Evolutionary conservation across 2,113 vertebrate genomes (phyloP).

Genomic region (Uria lomvia): DNA sequence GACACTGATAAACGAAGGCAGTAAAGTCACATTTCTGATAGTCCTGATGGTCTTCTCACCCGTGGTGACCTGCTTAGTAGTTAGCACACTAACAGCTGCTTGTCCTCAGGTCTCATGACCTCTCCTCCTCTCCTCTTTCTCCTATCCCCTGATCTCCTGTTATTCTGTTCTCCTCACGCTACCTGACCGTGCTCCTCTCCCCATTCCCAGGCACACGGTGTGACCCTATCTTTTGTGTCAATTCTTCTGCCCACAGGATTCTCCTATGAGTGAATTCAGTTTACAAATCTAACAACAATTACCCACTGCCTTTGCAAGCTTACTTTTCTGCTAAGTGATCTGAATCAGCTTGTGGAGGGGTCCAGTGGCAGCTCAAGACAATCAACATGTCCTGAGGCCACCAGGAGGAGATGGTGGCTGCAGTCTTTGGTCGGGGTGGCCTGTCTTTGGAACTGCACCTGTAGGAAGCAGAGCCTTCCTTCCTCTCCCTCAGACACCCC

Average conservation of each 20-base stretch:
- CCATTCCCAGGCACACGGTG: rapidly evolving
- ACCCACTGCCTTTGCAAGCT: neutral
- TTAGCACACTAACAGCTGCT: neutral
- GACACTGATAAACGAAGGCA: neutral
- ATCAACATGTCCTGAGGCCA: neutral
- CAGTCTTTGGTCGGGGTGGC: neutral
- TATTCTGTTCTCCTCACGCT: rapidly evolving
- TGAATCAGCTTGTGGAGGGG: neutral
- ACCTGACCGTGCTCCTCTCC: neutral
- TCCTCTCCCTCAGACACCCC: neutral
- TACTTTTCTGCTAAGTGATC: neutral
- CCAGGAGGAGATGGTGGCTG: rapidly evolving
- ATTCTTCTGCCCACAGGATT: neutral
- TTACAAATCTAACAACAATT: neutral
- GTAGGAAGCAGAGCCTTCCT: neutral
- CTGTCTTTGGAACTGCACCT: neutral
- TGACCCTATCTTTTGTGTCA: neutral
- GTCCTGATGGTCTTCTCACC: neutral
- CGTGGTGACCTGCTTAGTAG: neutral
- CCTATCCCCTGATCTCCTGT: neutral
- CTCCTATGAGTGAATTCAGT: neutral
- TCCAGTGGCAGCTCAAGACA: neutral
- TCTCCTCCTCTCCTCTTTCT: neutral
- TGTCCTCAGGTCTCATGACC: neutral
- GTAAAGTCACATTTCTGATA: neutral